Percentiles rank a stretch among this genome's conserved stretches.
These are phyloP conservation scores for Phyllotreta striolata DNA, from an alignment of 2,888 invertebrate genomes.

Conservation along the genomic window DNA sequence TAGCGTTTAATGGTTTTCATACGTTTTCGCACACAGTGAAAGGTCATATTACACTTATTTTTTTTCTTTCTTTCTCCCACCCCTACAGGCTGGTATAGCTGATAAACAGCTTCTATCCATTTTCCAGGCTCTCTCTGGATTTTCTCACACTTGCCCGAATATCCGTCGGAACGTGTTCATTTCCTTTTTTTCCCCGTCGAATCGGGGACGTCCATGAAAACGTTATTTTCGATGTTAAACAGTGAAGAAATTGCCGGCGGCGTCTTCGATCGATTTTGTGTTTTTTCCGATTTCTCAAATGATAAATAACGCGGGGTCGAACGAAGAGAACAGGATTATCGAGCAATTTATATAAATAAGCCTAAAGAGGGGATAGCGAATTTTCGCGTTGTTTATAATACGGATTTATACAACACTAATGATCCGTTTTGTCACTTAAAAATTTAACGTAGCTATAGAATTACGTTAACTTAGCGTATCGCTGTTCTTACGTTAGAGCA, in stretches of 20 bases:
- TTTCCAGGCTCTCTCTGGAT: slow-evolving; percentile 49
- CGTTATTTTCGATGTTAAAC: slow-evolving; percentile 37
- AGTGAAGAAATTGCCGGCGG: slow-evolving; percentile 11
- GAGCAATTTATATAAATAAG: too few species aligned
- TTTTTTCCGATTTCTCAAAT: slow-evolving; percentile 4
- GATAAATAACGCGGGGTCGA: slow-evolving; percentile 9
- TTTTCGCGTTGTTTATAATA: too few species aligned
- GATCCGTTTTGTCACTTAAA: too few species aligned
- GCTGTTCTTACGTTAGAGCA: too few species aligned
- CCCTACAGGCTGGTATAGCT: slow-evolving; percentile 39
- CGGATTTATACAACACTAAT: too few species aligned
- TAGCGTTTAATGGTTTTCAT: not conserved
- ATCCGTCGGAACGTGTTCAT: slow-evolving; percentile 49
- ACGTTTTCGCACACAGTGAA: not conserved
- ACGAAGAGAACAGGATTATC: too few species aligned
- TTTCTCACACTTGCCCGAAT: slow-evolving; percentile 48
- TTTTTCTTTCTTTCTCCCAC: slow-evolving; percentile 31
- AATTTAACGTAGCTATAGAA: too few species aligned
- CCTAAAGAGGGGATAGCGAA: too few species aligned
- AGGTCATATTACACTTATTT: slow-evolving; percentile 18
- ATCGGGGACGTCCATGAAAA: slow-evolving; percentile 46
- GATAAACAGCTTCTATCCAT: slow-evolving; percentile 50
- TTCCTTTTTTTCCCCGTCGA: slow-evolving; percentile 47
- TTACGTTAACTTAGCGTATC: too few species aligned
- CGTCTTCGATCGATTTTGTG: slow-evolving; percentile 7